phyloP scores from a whole-genome alignment of 2,888 invertebrate species.

The Heteromurus nitidus region DNA sequence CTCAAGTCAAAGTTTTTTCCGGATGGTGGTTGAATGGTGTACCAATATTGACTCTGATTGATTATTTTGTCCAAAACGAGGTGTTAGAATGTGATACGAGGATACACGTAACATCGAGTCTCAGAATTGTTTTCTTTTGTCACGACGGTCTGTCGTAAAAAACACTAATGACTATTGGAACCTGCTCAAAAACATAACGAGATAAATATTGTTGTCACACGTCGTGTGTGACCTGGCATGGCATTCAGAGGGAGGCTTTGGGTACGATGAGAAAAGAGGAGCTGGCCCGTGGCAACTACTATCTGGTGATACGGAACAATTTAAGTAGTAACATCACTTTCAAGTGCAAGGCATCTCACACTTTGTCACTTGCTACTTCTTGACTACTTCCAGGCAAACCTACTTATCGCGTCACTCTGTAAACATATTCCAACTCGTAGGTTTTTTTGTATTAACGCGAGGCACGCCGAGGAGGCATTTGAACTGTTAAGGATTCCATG shows the following conservation, averaged over 20 bases:
- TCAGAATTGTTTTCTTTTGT: too few relatives aligned
- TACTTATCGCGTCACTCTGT: background rate
- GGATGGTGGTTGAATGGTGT: too few relatives aligned
- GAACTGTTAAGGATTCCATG: too few relatives aligned
- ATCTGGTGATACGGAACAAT: constrained; percentile 37
- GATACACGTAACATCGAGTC: too few relatives aligned
- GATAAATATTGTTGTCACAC: constrained; percentile 47
- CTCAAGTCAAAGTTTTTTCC: too few relatives aligned
- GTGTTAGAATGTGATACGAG: too few relatives aligned
- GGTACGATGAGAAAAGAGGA: constrained; percentile 32
- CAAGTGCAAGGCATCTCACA: constrained; percentile 45
- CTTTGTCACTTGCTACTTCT: constrained; percentile 33
- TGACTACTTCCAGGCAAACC: background rate
- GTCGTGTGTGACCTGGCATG: constrained; percentile 52
- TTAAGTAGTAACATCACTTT: constrained; percentile 16
- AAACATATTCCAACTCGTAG: background rate
- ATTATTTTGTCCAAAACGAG: too few relatives aligned
- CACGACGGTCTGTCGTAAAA: too few relatives aligned
- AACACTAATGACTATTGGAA: too few relatives aligned
- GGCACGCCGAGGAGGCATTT: too few relatives aligned
- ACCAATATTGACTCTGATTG: too few relatives aligned
- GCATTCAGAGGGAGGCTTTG: constrained; percentile 34
- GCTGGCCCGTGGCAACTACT: constrained; percentile 65
- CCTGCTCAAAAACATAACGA: background rate
- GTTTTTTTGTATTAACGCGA: too few relatives aligned